Evolutionary conservation across 1,140 invertebrate genomes (phyloP).

Genomic region (Tyrophagus putrescentiae): DNA sequence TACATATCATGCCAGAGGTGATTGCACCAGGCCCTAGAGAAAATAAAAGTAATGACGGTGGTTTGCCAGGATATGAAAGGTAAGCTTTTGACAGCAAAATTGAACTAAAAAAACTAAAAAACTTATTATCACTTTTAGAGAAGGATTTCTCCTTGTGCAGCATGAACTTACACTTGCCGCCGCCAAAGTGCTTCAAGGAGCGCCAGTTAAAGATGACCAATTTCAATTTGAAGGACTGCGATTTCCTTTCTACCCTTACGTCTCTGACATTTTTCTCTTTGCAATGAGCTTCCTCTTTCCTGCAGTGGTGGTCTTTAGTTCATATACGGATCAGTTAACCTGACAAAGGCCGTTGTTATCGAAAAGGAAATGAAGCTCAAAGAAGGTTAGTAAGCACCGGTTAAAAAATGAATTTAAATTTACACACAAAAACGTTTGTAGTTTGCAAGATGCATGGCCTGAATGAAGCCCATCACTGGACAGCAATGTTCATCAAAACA

Average conservation of each 20-base stretch:
- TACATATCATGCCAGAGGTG: not conserved
- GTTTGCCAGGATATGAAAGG: not conserved
- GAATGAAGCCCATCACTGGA: slow-evolving; percentile 42
- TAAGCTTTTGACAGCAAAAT: too few species aligned
- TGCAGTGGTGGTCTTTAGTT: slow-evolving; percentile 1
- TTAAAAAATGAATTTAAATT: too few species aligned
- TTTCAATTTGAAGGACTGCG: not conserved
- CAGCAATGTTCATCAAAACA: slow-evolving; percentile 46
- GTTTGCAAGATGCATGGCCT: slow-evolving; percentile 49
- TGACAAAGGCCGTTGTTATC: slow-evolving; percentile 47
- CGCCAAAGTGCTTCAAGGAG: not conserved
- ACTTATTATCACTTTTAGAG: too few species aligned
- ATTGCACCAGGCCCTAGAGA: not conserved
- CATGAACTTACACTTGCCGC: slow-evolving; percentile 4
- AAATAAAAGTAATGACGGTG: not conserved
- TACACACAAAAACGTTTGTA: too few species aligned
- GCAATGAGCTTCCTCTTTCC: slow-evolving; percentile 10
- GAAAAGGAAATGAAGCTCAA: slow-evolving; percentile 49
- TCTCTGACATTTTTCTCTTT: not conserved
- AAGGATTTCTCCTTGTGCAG: slow-evolving; percentile 17
- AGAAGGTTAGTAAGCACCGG: slow-evolving; percentile 49
- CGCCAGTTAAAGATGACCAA: not conserved
- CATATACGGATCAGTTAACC: slow-evolving; percentile 1
- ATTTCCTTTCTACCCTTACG: slow-evolving; percentile 13
- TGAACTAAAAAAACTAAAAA: too few species aligned